Evolutionary conservation across 2,113 vertebrate species (phyloP), one percentile per base, ranked within the genome.

Genomic region (Scartelaos histophorus): DNA sequence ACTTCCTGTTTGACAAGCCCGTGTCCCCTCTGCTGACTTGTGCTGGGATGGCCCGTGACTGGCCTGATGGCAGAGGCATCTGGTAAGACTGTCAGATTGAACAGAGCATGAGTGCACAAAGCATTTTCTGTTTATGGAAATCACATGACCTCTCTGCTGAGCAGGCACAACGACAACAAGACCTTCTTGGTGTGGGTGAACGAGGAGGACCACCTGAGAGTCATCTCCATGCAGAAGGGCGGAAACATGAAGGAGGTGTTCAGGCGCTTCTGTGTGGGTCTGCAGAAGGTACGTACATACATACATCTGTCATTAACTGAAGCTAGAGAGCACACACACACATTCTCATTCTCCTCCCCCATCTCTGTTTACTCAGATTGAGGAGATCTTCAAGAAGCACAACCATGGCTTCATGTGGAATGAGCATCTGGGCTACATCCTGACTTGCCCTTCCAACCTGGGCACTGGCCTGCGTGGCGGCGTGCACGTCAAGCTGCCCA

Each of bases 191-290:
- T 98, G 82, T 98, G 96, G 96, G 96, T 98, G 88, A 98, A 98
- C 2, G 96, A 98, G 90, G 96, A 98, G 83, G 96, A 98, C 67
- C 96, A 98, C 62, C 93, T 97, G 81, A 94, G 96, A 3, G 96
- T 98, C 93, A 98, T 98, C 91, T 95, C 96, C 91, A 98, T 98
- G 96, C 90, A 98, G 94, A 89, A 94, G 76, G 96, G 95, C 0
- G 96, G 96, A 80, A 96, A 98, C 94, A 98, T 98, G 96, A 98
- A 97, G 93, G 95, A 97, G 80, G 97, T 98, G 61, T 98, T 98
- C 95, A 94, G 86, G 61, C 96, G 97, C 84, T 98, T 98, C 94
- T 98, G 96, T n/a, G 89, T 92, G 2, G 97, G 97, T 45, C 94
- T 98, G 90, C 91, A 94, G 89, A 97, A 94, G 95, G 96, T 97